These are phyloP conservation scores for Aselliscus stoliczkanus DNA, from an alignment of 2,797 vertebrate species.

Conservation along the genomic window DNA sequence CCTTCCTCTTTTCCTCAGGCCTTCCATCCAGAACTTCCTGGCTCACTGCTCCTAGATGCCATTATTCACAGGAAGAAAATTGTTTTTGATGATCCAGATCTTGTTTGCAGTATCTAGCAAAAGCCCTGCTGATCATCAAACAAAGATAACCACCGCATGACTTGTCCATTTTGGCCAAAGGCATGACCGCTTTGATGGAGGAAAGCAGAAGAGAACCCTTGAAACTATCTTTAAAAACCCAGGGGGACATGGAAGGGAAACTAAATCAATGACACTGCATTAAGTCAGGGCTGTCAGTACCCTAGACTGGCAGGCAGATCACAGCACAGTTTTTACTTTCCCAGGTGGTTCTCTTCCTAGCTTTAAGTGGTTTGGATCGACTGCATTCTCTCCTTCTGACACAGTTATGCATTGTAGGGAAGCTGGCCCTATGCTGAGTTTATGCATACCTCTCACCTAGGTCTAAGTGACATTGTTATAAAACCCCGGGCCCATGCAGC, in stretches of 20 bases:
- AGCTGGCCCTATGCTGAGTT: background rate
- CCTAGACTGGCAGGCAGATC: background rate
- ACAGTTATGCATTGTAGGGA: background rate
- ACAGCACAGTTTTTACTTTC: background rate
- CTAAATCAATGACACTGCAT: background rate
- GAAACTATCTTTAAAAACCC: background rate
- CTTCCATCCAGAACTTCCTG: background rate
- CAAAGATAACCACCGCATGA: background rate
- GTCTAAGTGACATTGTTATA: background rate
- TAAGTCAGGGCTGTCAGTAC: background rate
- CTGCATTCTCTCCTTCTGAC: background rate
- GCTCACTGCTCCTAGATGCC: background rate
- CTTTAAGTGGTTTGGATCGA: background rate
- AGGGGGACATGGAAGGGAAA: background rate
- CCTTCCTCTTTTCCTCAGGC: background rate
- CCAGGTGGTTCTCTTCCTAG: background rate
- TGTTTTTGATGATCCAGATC: background rate
- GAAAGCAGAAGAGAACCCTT: background rate
- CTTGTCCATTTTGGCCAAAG: background rate
- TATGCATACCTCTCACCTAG: accelerated
- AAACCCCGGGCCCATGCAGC: background rate
- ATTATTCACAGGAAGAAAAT: no score
- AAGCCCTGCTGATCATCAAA: background rate
- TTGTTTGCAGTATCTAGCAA: background rate
- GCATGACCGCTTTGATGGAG: background rate